Evolutionary conservation across 1,140 invertebrate genomes (phyloP).

Genomic region (Ostrea denselamellosa): DNA sequence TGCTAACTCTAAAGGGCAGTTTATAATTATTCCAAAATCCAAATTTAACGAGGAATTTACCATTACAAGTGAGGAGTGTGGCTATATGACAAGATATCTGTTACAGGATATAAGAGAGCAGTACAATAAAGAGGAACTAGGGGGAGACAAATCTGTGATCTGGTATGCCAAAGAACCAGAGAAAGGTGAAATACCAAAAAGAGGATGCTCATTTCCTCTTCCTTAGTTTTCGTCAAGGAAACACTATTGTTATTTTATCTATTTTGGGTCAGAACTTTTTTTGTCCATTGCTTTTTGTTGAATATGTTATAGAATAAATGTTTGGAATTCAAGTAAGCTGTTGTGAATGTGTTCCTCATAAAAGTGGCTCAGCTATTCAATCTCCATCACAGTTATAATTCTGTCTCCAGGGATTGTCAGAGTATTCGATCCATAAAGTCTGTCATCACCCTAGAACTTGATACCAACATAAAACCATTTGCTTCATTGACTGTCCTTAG

Average conservation of each 20-base stretch:
- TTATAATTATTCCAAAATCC: slow-evolving; percentile 58
- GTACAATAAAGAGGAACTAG: slow-evolving; percentile 39
- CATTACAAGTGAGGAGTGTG: slow-evolving; percentile 64
- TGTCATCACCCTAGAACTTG: neutral
- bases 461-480: too few species aligned
- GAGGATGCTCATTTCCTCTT: slow-evolving; percentile 47
- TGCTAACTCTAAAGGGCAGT: slow-evolving; percentile 14
- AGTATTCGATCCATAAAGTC: neutral
- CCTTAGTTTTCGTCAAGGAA: neutral
- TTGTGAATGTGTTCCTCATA: neutral
- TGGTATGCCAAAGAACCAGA: slow-evolving; percentile 41
- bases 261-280: too few species aligned
- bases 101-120: slow-evolving; percentile 43
- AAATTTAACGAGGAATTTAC: slow-evolving; percentile 63
- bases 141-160: neutral
- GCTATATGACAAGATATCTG: slow-evolving; percentile 54
- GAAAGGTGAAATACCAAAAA: slow-evolving; percentile 6
- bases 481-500: too few species aligned
- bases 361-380: neutral
- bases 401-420: neutral
- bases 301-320: neutral
- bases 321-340: neutral
- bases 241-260: too few species aligned
- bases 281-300: neutral
- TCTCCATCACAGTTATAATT: neutral